Conservation (phyloP, 1,140 invertebrate genomes). For the Neodiprion lecontei region DNA sequence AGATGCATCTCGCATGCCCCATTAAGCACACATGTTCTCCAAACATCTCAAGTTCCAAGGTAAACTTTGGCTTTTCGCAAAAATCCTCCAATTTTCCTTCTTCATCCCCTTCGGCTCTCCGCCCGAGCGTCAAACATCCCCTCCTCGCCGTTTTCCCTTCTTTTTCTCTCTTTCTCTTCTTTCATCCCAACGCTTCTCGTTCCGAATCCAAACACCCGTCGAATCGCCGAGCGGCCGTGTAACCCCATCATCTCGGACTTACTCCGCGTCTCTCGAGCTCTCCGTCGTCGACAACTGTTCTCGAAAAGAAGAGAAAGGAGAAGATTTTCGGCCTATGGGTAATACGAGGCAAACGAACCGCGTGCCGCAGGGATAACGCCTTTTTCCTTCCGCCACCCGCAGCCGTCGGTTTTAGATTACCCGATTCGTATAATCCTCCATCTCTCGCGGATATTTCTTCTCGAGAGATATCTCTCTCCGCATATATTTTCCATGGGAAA, state of each 20-base stretch:
- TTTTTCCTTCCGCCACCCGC: not conserved
- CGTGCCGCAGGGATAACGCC: not conserved
- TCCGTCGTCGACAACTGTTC: not conserved
- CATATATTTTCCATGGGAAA: constrained; percentile 25
- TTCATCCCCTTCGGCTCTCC: not conserved
- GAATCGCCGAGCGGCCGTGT: not conserved
- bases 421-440: constrained; percentile 2
- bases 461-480: not conserved
- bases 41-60: constrained; percentile 47
- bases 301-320: not conserved
- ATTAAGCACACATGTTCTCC: constrained; percentile 49
- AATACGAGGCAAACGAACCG: not conserved
- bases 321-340: not conserved
- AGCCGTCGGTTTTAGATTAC: not conserved
- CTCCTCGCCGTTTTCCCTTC: constrained; percentile 21
- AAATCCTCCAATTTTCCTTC: not conserved
- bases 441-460: not conserved
- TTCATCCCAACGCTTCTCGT: too few species aligned
- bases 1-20: constrained; percentile 50
- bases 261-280: not conserved
- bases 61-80: constrained; percentile 35
- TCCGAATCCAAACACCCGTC: not conserved
- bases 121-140: constrained; percentile 20
- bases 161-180: not conserved
- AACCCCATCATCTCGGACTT: not conserved